Base-by-base conservation (phyloP, 2,797 vertebrate genomes). In the Parotocinclus haroldoi region DNA sequence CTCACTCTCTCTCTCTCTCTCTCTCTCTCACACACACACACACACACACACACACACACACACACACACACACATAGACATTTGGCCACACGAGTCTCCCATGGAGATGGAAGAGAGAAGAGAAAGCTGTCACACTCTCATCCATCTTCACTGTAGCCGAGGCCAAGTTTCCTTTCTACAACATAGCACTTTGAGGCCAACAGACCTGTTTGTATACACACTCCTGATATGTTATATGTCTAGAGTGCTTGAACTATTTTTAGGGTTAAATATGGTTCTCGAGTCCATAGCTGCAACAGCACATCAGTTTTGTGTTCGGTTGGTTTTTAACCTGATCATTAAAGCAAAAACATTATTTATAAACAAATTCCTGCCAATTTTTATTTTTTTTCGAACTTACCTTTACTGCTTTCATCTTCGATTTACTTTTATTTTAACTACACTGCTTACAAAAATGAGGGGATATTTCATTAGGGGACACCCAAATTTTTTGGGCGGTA, bases 41-140 rank as follows among this genome's bases (percentile, higher is more conserved):
- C n/a, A n/a, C n/a, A n/a, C n/a, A n/a, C n/a, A n/a, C n/a, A n/a
- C 73, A 76, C 66, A 71, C 68, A 61, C 59, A 54, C 59, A 57
- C 58, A 65, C 19, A 59, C 38, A 40, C n/a, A n/a, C n/a, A 37
- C 45, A 60, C 50, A 63, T 65, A 57, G 66, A 38, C 27, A 52
- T 37, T 49, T 62, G 63, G 78, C 59, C 69, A 54, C 42, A 54
- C 19, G 68, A 83, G 76, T 70, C 82, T 83, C 81, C 68, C 80
- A 73, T 78, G 70, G 77, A 83, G 77, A 77, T 40, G 45, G 83
- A 73, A 81, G 67, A 78, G 80, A 83, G 86, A 79, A 79, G 83
- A 84, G 87, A 83, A 80, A 77, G 82, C 85, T 89, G 86, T 89
- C 87, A 86, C 63, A 85, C 73, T 84, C 73, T 82, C 86, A 89